Conservation (phyloP, 2,888 invertebrate genomes). For the Fragum fragum region DNA sequence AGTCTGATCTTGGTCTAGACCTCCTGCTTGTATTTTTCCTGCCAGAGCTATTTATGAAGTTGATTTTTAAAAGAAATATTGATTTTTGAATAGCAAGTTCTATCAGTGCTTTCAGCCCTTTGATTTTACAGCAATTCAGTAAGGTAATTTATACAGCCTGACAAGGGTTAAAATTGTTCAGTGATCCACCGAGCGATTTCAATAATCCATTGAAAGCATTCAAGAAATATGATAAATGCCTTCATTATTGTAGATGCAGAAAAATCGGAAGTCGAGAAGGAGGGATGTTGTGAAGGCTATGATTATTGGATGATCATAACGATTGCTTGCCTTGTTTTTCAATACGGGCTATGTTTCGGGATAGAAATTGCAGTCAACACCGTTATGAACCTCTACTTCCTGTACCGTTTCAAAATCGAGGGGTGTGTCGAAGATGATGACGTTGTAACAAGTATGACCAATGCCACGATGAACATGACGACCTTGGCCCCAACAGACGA, state of each 20-base stretch:
- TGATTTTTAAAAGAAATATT: too few relatives aligned
- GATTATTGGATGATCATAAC: conserved; percentile 26
- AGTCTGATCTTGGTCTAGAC: too few relatives aligned
- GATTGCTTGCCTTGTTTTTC: neutral
- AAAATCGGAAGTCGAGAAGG: neutral
- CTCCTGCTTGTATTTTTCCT: too few relatives aligned
- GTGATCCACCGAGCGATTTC: too few relatives aligned
- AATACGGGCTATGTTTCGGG: conserved; percentile 35
- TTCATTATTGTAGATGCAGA: neutral
- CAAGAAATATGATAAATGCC: too few relatives aligned
- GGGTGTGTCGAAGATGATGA: conserved; percentile 5
- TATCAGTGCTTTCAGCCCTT: too few relatives aligned
- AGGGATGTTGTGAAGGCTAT: neutral
- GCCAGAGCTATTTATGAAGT: too few relatives aligned
- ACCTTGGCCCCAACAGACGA: neutral
- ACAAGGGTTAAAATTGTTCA: too few relatives aligned
- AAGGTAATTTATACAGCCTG: too few relatives aligned
- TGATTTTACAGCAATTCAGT: too few relatives aligned
- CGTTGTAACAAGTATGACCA: neutral
- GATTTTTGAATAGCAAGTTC: too few relatives aligned
- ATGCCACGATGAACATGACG: neutral
- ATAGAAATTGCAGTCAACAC: conserved; percentile 37
- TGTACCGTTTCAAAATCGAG: conserved; percentile 30
- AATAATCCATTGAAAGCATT: too few relatives aligned
- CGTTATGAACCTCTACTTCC: conserved; percentile 38